Base-by-base conservation (phyloP, 2,888 invertebrate species). In the Agapostemon virescens region DNA sequence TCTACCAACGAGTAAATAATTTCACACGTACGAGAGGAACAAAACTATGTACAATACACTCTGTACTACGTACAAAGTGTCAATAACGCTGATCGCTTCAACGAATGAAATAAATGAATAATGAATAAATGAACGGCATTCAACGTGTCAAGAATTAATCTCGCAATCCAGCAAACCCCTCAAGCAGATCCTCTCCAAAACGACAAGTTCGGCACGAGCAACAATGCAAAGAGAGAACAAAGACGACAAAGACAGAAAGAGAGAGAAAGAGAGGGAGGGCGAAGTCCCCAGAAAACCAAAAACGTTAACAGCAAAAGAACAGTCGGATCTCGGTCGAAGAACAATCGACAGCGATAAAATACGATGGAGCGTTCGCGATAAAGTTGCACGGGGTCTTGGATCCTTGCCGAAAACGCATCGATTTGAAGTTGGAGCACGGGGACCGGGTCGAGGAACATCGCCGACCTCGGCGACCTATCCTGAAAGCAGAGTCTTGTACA, bases 401-500 rank as follows among this genome's bases (percentile, higher is more conserved):
- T 78, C 55, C 26, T 55, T 55, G 67, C 74, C 76, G 74, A 85
- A 81, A 84, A 79, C 73, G 84, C 79, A 86, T 86, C 87, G 87
- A 88, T 87, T 87, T 84, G 87, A 87, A 85, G 69, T 75, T 72
- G 69, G 77, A 79, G 63, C 11, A 73, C 58, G 58, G 58, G 42
- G 64, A 20, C 23, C 85, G 83, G 84, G 85, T 83, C 83, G 79
- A 77, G 84, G 86, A 40, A 17, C 89, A 89, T 87, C 88, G 89
- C 86, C 89, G 86, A 91, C 91, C 91, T 84, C 89, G 83, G 69
- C 88, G 91, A 90, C 91, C 91, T 86, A 77, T 69, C 77, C 87
- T 91, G 90, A 91, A 85, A 91, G 91, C 91, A 90, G 90, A 90
- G 86, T 90, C 91, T 91, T 92, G 91, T 91, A 90, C 88, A 86